These are phyloP conservation scores for Dromius quadrimaculatus DNA, from an alignment of 2,888 invertebrate species.

Conservation along the genomic window DNA sequence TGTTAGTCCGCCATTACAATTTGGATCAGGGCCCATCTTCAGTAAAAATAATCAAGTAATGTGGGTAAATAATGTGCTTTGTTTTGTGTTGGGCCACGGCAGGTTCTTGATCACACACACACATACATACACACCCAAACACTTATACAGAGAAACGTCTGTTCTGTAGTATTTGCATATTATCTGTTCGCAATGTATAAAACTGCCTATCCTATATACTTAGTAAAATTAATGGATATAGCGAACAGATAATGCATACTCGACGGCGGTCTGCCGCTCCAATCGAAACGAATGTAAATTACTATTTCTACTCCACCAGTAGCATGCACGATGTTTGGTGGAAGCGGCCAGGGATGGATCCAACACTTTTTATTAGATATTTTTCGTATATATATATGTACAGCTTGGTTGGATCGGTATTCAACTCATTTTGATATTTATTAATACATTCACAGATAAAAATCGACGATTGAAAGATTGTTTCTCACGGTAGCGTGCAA, in stretches of 20 bases:
- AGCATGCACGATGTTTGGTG: slow-evolving; percentile 5
- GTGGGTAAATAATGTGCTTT: slow-evolving; percentile 47
- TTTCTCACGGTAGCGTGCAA: too few relatives aligned
- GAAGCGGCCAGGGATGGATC: too few relatives aligned
- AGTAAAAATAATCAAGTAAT: slow-evolving; percentile 50
- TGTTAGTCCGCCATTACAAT: slow-evolving; percentile 27
- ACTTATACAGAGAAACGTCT: not conserved
- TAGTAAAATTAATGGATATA: slow-evolving; percentile 52
- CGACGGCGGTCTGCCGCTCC: slow-evolving; percentile 8
- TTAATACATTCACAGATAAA: too few relatives aligned
- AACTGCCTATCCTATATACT: slow-evolving; percentile 53
- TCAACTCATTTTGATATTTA: too few relatives aligned
- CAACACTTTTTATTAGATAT: too few relatives aligned
- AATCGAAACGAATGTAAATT: slow-evolving; percentile 51
- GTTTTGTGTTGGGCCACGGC: slow-evolving; percentile 14
- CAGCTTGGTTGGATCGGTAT: too few relatives aligned
- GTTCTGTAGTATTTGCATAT: slow-evolving; percentile 45
- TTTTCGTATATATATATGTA: too few relatives aligned
- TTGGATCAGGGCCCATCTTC: slow-evolving; percentile 21
- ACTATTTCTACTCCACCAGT: slow-evolving; percentile 23
- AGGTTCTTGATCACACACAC: slow-evolving; percentile 25
- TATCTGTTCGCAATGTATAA: slow-evolving; percentile 52
- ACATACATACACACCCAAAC: not conserved
- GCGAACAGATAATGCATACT: slow-evolving; percentile 43
- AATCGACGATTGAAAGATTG: too few relatives aligned